Base-by-base conservation (phyloP, 2,113 vertebrate genomes). In the Trichomycterus rosablanca region DNA sequence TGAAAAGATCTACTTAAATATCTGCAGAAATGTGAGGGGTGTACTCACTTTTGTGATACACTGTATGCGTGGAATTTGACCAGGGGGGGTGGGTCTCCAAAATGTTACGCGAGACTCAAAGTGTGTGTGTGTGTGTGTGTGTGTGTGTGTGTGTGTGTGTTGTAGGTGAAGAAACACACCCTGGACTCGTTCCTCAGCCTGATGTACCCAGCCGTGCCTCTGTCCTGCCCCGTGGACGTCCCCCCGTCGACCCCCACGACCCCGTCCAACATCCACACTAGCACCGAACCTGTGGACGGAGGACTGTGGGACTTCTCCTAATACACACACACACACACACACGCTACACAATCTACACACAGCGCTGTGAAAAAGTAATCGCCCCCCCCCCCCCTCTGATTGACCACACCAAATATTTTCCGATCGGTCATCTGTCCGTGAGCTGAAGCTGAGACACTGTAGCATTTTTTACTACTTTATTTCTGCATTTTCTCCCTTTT, bases 151-250 rank as follows among this genome's bases (percentile, higher is more conserved):
- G 23, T 79, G 40, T 74, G 70, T 84, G 46, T 58, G 7, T 50
- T 34, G 2, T 86, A 97, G 94, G 90, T 94, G 76, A 97, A 91
- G 84, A 90, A 90, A 70, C 89, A 92, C 77, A 93, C 85, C 65
- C 83, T 81, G 74, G 89, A 86, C 72, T 89, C 91, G 23, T 86
- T 97, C 45, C 88, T 94, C 51, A 89, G 89, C 49, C 85, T 95
- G 32, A 79, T 96, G 86, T 93, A 93, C 75, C 92, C 93, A 63
- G 88, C 89, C 15, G 66, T 84, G 58, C 88, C 89, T 39, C 84
- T 84, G 35, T 78, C 79, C 65, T 87, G 81, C 76, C 83, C 89
- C 2, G 79, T 84, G 22, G 65, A 84, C 53, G 72, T 76, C 2
- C 74, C 82, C 0, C 67, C 79, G 0, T 82, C 85, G 59, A 72